Evolutionary conservation across 2,113 vertebrate genomes (phyloP).

Genomic region (Muntiacus muntjak): DNA sequence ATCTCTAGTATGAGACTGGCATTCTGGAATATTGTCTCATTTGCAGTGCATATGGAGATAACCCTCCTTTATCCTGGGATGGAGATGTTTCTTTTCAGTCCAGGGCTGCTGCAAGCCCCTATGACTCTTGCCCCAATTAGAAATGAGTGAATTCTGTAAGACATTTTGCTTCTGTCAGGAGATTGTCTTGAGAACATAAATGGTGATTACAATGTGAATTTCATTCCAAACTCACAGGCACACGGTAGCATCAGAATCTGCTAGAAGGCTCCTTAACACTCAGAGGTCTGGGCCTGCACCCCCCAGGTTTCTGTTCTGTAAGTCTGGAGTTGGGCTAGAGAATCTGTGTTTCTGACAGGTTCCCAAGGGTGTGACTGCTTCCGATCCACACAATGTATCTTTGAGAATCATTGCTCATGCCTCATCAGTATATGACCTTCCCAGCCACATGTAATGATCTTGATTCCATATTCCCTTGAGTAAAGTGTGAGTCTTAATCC

Average conservation of each 20-base stretch:
- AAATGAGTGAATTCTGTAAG: not conserved
- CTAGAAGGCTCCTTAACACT: not conserved
- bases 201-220: too few species aligned
- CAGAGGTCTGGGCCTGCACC: not conserved
- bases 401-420: not conserved
- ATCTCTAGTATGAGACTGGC: not conserved
- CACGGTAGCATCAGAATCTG: not conserved
- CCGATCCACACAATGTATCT: rapidly evolving
- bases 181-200: not conserved
- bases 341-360: not conserved
- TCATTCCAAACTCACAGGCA: not conserved
- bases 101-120: not conserved
- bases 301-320: not conserved
- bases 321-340: not conserved
- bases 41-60: not conserved
- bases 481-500: not conserved
- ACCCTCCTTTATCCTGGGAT: not conserved
- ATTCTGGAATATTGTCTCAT: not conserved
- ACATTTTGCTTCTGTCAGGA: not conserved
- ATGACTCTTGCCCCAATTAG: not conserved
- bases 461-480: not conserved
- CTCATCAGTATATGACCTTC: not conserved
- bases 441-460: not conserved
- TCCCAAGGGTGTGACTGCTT: not conserved
- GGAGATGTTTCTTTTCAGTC: not conserved